A percentile compares a stretch with the other conserved stretches of the same genome.
These are phyloP conservation scores for Hybos culiciformis DNA, from an alignment of 2,888 invertebrate genomes.

Conservation along the genomic window DNA sequence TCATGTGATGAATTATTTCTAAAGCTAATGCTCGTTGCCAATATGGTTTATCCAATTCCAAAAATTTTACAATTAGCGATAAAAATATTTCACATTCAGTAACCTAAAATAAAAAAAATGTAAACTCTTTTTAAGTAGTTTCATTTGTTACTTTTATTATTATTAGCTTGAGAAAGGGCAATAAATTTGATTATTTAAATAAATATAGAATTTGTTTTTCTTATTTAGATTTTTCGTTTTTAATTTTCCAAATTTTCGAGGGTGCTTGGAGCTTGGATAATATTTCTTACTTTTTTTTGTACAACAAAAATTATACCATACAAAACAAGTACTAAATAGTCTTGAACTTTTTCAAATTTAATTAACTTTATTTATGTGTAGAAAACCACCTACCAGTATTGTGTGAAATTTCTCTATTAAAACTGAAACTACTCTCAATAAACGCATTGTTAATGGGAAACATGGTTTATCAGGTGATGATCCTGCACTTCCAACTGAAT, in stretches of 20 bases:
- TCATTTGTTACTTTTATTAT: not conserved
- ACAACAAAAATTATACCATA: too few relatives aligned
- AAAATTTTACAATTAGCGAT: conserved; percentile 89
- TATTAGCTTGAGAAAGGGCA: too few relatives aligned
- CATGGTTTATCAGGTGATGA: conserved; percentile 76
- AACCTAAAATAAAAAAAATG: conserved; percentile 42
- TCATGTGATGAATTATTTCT: conserved; percentile 91
- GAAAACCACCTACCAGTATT: too few relatives aligned
- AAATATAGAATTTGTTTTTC: not conserved
- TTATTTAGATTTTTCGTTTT: too few relatives aligned
- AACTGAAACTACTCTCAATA: conserved; percentile 82
- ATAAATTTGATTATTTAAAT: not conserved
- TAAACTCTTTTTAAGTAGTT: not conserved
- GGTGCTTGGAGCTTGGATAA: too few relatives aligned
- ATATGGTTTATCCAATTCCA: conserved; percentile 90
- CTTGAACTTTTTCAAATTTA: not conserved
- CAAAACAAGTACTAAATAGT: too few relatives aligned
- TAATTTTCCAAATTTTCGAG: too few relatives aligned
- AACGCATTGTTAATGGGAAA: conserved; percentile 92
- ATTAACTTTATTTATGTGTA: not conserved
- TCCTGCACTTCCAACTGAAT: conserved; percentile 46
- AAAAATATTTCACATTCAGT: conserved; percentile 99
- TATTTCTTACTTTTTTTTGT: too few relatives aligned
- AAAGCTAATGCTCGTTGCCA: conserved; percentile 94
- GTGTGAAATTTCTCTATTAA: conserved; percentile 87